Percentiles rank a stretch among this genome's conserved stretches.
These are phyloP conservation scores for Mastigias papua DNA, from an alignment of 30 jellyfish, hydroid and myxozoan genomes.

Conservation along the genomic window DNA sequence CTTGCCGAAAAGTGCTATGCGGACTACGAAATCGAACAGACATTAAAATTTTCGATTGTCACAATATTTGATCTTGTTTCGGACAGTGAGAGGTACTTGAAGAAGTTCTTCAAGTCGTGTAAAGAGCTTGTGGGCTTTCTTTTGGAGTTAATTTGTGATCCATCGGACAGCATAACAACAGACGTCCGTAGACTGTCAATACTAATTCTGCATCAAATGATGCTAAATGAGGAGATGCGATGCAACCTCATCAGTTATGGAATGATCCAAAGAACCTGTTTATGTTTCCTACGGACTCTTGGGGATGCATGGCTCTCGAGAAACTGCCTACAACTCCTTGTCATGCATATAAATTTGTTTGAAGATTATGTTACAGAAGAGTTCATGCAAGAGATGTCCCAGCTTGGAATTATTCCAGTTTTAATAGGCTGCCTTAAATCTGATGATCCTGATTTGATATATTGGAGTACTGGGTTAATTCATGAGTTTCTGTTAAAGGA, in stretches of 20 bases:
- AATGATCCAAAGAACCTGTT: conserved; percentile 58
- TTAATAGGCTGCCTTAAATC: conserved; percentile 87
- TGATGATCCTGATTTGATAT: conserved; percentile 86
- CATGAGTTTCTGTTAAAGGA: conserved; percentile 85
- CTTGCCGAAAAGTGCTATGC: conserved; percentile 54
- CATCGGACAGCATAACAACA: conserved; percentile 56
- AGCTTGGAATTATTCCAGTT: conserved; percentile 71
- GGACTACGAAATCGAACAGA: conserved; percentile 61
- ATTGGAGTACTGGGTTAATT: conserved; percentile 82
- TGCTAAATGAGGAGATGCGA: conserved; percentile 68
- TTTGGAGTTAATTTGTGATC: conserved; percentile 76
- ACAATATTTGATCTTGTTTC: conserved; percentile 65
- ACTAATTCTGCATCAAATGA: conserved; percentile 71
- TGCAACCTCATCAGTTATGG: conserved; percentile 80
- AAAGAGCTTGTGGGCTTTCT: conserved; percentile 60
- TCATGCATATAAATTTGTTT: conserved; percentile 72
- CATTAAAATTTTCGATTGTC: conserved; percentile 60
- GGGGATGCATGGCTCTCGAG: conserved; percentile 87
- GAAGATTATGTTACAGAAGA: conserved; percentile 80
- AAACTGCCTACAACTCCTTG: conserved; percentile 84
- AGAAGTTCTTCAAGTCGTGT: conserved; percentile 48
- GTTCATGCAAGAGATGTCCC: conserved; percentile 92
- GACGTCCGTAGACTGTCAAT: conserved; percentile 73
- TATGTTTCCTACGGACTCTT: conserved; percentile 69
- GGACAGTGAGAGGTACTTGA: conserved; percentile 35